Conservation (phyloP, 1,140 invertebrate genomes). For the Araneus ventricosus region DNA sequence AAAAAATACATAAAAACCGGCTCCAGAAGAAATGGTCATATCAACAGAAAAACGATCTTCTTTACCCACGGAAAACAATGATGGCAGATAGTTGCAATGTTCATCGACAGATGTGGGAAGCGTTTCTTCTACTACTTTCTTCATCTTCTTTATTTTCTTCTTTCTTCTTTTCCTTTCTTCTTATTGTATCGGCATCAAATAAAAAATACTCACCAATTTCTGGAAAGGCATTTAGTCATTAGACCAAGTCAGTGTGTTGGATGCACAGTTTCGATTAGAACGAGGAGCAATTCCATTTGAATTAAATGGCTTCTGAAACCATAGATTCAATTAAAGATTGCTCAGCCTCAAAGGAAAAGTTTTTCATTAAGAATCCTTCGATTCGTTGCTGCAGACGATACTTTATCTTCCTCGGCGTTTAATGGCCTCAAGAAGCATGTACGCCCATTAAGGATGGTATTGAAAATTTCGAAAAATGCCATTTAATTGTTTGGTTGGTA, state of each 20-base stretch:
- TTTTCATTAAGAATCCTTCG: slow-evolving; percentile 27
- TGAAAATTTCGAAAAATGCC: slow-evolving; percentile 19
- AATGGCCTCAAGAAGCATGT: not conserved
- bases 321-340: slow-evolving; percentile 47
- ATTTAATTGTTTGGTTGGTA: slow-evolving; percentile 10
- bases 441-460: not conserved
- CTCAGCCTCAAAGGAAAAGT: not conserved
- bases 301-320: slow-evolving; percentile 45
- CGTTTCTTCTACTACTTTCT: not conserved
- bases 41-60: slow-evolving; percentile 32
- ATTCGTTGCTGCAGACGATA: not conserved
- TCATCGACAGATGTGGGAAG: slow-evolving; percentile 2
- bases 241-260: slow-evolving; percentile 15
- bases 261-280: slow-evolving; percentile 34
- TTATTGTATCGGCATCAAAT: not conserved
- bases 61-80: not conserved
- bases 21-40: slow-evolving; percentile 23
- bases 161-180: not conserved
- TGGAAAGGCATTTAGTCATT: slow-evolving; percentile 48
- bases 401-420: slow-evolving; percentile 14
- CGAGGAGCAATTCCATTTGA: slow-evolving; percentile 40
- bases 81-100: slow-evolving; percentile 19
- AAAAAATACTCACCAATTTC: not conserved
- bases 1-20: slow-evolving; percentile 3
- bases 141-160: not conserved